Evolutionary conservation across 2,797 vertebrate species (phyloP), one percentile per base, ranked within the genome.

Genomic region (Pangasius sanitwongsei): DNA sequence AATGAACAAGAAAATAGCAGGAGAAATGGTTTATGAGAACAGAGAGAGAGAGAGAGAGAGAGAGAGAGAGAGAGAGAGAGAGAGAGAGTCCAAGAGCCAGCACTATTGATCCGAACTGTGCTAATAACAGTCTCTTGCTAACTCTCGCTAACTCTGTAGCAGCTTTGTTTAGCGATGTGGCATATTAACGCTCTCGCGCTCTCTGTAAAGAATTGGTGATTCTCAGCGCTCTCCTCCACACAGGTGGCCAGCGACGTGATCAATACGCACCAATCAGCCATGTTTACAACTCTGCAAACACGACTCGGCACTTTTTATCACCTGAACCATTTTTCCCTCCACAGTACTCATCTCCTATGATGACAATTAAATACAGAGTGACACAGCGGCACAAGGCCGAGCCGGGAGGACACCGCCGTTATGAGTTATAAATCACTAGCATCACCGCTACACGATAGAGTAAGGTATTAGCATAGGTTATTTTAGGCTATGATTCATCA

Each of bases 401-500:
- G 50, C n/a, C 6, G 8, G 61, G 57, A 41, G 34, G 55, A 83
- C 80, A 3, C 18, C 34, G 0, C 20, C 0, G 25, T 82, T 41
- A 83, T 12, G 13, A 15, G 34, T 9, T 34, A 80, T 80, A 80
- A 80, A 80, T 80, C 77, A 78, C 28, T n/a, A 31, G 28, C 75
- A 78, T 78, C 75, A 18, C 75, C 28, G 13, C 78, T 59, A 80
- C n/a, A 23, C 31, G 31, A 11, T 44, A 41, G 67, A 25, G 72
- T 80, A 85, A 85, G 53, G 65, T 70, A 89, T 89, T 87, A 83
- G 59, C 69, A 74, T 77, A 67, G 59, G 70, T 80, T 89, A 87
- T 85, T 91, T 89, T 80, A 44, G 83, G 85, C 74, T 4, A 20
- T 72, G 34, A 67, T 91, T 87, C 57, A 50, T 91, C 88, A 82